phyloP scores from a whole-genome alignment of 2,888 invertebrate genomes.

The Phytoseiulus persimilis region DNA sequence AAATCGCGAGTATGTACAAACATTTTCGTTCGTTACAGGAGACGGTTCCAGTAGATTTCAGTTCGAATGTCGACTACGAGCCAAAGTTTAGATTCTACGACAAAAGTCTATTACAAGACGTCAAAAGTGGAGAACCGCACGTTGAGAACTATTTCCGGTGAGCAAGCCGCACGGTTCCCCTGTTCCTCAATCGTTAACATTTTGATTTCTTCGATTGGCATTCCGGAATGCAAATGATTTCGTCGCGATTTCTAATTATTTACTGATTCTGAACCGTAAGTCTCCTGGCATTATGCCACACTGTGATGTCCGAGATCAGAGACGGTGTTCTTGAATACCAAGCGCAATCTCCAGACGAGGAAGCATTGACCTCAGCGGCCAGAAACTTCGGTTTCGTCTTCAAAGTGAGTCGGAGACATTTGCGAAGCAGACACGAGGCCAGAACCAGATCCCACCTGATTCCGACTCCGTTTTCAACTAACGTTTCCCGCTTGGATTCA shows the following conservation, averaged over 20 bases:
- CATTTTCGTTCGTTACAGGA: conserved; percentile 56
- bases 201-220: background rate
- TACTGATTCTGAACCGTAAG: conserved; percentile 50
- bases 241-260: too few relatives aligned
- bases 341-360: conserved; percentile 97
- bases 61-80: conserved; percentile 85
- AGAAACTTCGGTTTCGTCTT: conserved; percentile 98
- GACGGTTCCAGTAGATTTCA: conserved; percentile 76
- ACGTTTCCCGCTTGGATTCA: background rate
- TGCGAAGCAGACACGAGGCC: background rate
- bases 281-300: conserved; percentile 88
- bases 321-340: conserved; percentile 70
- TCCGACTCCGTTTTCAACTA: background rate
- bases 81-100: conserved; percentile 90
- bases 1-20: too few relatives aligned
- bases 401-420: conserved; percentile 60
- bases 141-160: conserved; percentile 70
- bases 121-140: conserved; percentile 62
- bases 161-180: conserved; percentile 42
- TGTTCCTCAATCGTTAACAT: background rate
- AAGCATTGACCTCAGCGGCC: conserved; percentile 91
- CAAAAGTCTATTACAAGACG: conserved; percentile 69
- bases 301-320: conserved; percentile 92
- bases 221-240: too few relatives aligned
- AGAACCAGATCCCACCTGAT: background rate